Evolutionary conservation across 2,888 invertebrate genomes (phyloP).

Genomic region (Baccha elongata): DNA sequence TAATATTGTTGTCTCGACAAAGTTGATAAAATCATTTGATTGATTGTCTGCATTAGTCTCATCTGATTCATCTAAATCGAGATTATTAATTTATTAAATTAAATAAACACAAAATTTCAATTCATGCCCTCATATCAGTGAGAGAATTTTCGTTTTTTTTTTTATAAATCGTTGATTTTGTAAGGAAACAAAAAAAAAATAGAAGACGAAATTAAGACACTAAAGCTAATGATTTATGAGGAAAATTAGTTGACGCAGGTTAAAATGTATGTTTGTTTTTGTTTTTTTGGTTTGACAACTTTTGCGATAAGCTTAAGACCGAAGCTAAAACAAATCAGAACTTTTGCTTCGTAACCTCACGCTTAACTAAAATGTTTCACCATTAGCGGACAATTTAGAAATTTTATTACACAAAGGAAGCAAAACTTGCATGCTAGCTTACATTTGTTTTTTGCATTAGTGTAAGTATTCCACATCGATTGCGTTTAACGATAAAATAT

Average conservation of each 20-base stretch:
- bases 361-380: background rate
- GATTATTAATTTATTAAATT: conserved; percentile 1
- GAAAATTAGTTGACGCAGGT: background rate
- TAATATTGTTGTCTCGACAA: background rate
- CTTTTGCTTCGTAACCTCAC: background rate
- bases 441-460: conserved; percentile 58
- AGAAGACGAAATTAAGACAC: background rate
- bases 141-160: too few species aligned
- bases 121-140: too few species aligned
- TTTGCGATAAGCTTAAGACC: background rate
- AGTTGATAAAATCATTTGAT: background rate
- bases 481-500: conserved; percentile 40
- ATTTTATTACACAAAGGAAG: conserved; percentile 9
- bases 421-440: conserved; percentile 46
- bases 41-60: background rate
- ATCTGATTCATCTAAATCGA: background rate
- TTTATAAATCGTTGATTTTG: too few species aligned
- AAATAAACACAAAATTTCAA: conserved; percentile 6
- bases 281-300: background rate
- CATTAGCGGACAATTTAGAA: conserved; percentile 22
- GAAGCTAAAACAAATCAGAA: conserved; percentile 13
- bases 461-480: conserved; percentile 52
- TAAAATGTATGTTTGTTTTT: background rate
- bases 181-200: background rate
- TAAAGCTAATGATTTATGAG: background rate